Evolutionary conservation across 2,888 invertebrate genomes (phyloP), one percentile per base, ranked within the genome.

Genomic region (Stenolophus ochropezus): DNA sequence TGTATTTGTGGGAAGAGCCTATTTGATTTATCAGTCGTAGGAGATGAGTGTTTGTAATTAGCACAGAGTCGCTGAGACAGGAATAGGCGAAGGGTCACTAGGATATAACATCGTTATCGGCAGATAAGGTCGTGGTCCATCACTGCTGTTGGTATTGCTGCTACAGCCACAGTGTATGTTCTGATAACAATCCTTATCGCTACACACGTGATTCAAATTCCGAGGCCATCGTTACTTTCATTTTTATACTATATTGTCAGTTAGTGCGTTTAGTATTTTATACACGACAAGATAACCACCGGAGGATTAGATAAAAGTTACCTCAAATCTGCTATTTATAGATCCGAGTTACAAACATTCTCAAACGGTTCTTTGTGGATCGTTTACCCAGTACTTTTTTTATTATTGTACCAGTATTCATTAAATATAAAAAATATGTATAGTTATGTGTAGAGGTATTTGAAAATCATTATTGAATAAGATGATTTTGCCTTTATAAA

Each of bases 151-250:
- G 23, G 73, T 49, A 49, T 20, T 23, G 23, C 49, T 18, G 47
- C 42, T 42, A 25, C 5, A 61, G 11, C 21, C 11, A 61, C 4
- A 8, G 18, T 49, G 42, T 77, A 42, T 65, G 27, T 20, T 58
- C 21, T 58, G 80, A 80, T 80, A 80, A 80, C 27, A 58, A 80
- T 16, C 73, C 23, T 80, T 80, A 80, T 80, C 80, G 56, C 6
- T 33, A 69, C 33, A 73, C 80, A 73, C 73, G 80, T 80, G 80
- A 80, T 73, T 58, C 49, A 58, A 80, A 80, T 47, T 56, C 73
- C 80, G 73, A 80, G 80, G 73, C 33, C 80, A 49, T 73, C 61
- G 21, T 21, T 47, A 47, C 16, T n/a, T 77, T 25, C 42, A 58
- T 69, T 73, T 58, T 42, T 80, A 73, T 58, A 58, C 33, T 73